Conservation (phyloP, 1,140 invertebrate species). For the Capitella teleta region DNA sequence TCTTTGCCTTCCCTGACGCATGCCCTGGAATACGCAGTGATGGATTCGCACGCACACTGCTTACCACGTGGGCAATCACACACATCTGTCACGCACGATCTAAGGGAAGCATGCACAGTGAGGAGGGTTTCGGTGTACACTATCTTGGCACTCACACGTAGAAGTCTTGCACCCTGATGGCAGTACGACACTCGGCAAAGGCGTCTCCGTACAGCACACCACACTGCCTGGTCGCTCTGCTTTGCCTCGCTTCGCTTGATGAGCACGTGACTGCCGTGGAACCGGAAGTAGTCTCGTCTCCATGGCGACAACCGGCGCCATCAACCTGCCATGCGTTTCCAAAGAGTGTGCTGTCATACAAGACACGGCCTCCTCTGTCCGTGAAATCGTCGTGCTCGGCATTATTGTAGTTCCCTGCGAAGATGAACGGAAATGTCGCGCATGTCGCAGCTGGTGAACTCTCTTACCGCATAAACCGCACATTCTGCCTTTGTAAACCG, state of each 20-base stretch:
- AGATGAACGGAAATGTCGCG: neutral
- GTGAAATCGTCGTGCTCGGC: conserved; percentile 48
- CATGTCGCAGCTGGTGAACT: neutral
- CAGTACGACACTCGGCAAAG: conserved; percentile 26
- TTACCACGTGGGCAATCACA: conserved; percentile 67
- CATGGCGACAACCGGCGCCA: conserved; percentile 43
- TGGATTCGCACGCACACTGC: conserved; percentile 72
- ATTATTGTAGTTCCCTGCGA: conserved; percentile 57
- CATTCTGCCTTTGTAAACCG: conserved; percentile 60
- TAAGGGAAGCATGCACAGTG: conserved; percentile 23
- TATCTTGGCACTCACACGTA: neutral
- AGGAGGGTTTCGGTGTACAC: neutral
- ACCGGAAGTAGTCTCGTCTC: conserved; percentile 14
- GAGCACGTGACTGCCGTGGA: conserved; percentile 26
- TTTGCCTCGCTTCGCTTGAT: conserved; percentile 8
- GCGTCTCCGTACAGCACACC: conserved; percentile 23
- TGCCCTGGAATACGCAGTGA: conserved; percentile 72
- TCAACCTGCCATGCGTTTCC: conserved; percentile 75
- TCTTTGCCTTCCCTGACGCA: conserved; percentile 56
- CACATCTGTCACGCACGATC: conserved; percentile 76
- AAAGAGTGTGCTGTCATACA: conserved; percentile 56
- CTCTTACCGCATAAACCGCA: conserved; percentile 73
- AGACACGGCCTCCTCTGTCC: conserved; percentile 59
- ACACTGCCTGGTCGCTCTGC: conserved; percentile 19
- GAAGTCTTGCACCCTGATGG: conserved; percentile 26